Evolutionary conservation across 64 coral and sea anemone species (phyloP), one percentile per base, ranked within the genome.

Genomic region (Pocillopora damicornis): DNA sequence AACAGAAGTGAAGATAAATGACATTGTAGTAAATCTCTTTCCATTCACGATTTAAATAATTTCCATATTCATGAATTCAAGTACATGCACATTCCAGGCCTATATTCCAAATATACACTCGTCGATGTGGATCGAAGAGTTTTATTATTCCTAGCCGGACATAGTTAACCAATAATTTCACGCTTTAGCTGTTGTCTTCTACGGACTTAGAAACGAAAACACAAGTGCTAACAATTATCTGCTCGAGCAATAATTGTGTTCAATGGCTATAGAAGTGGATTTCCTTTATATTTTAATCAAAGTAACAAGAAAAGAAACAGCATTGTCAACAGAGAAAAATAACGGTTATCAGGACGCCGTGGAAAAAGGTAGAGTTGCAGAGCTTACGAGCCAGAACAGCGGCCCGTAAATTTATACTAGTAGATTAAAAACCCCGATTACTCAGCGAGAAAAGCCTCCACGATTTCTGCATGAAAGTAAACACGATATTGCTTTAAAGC

Each of bases 241-340:
- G 63, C 63, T 73, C 38, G 15, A 72, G 36, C 45, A 68, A 85
- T n/a, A 85, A 85, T 85, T 85, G 81, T 22, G 80, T 10, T 65
- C 81, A 85, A 72, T 85, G 81, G 72, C 45, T 45, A 37, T 13
- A 73, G 37, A 73, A 69, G 81, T 85, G 65, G 69, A 22, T 85
- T 85, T 85, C 81, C 71, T 85, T 85, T 73, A 85, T 85, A 73
- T 72, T 85, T 72, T 25, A 85, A 85, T 85, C 81, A 85, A 85
- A 85, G 51, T 20, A 18, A 17, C 23, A 37, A 30, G 65, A 85
- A 20, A 42, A n/a, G 12, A 38, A 68, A 79, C 69, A 73, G 58
- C n/a, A 58, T 23, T 72, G 37, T 15, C 37, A 68, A 72, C n/a
- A 59, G 9, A 20, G 81, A 58, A 73, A 72, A 85, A 85, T 72